Conservation (phyloP, 1,140 invertebrate species). For the Papilio xuthus region DNA sequence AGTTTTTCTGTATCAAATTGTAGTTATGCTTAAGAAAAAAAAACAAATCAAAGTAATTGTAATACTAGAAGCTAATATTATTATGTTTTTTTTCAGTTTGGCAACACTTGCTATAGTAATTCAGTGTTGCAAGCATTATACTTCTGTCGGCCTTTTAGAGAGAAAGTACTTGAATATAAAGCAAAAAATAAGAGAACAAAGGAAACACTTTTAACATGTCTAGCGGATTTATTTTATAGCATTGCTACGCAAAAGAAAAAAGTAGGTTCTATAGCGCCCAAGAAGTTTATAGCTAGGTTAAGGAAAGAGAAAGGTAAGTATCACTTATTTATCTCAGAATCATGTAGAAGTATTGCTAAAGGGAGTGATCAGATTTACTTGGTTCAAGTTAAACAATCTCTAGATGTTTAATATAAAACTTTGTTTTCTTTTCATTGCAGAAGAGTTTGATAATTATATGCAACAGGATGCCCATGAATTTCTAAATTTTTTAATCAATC, state of each 20-base stretch:
- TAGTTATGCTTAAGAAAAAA: not conserved
- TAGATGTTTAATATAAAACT: not conserved
- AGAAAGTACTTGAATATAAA: conserved; percentile 99
- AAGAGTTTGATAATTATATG: conserved; percentile 99
- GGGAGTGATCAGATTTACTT: too few species aligned
- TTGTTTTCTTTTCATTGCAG: conserved; percentile 83
- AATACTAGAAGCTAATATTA: conserved; percentile 14
- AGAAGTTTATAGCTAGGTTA: conserved; percentile 99
- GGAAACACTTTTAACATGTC: conserved; percentile 98
- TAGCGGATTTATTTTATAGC: conserved; percentile 99
- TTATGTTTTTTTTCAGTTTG: conserved; percentile 90
- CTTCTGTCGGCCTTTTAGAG: conserved; percentile 99
- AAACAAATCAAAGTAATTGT: not conserved
- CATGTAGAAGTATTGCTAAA: too few species aligned
- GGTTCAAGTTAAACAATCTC: too few species aligned
- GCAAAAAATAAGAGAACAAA: conserved; percentile 98
- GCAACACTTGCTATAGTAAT: conserved; percentile 99
- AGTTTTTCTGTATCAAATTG: not conserved
- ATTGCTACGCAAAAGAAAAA: conserved; percentile 99
- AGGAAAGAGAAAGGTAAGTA: conserved; percentile 97
- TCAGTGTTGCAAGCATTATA: conserved; percentile 99
- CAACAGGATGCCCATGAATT: conserved; percentile 99
- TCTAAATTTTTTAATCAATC: conserved; percentile 99
- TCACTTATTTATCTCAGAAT: too few species aligned
- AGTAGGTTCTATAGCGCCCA: conserved; percentile 99